Conservation (phyloP, 2,113 vertebrate genomes). For the Seriola aureovittata region DNA sequence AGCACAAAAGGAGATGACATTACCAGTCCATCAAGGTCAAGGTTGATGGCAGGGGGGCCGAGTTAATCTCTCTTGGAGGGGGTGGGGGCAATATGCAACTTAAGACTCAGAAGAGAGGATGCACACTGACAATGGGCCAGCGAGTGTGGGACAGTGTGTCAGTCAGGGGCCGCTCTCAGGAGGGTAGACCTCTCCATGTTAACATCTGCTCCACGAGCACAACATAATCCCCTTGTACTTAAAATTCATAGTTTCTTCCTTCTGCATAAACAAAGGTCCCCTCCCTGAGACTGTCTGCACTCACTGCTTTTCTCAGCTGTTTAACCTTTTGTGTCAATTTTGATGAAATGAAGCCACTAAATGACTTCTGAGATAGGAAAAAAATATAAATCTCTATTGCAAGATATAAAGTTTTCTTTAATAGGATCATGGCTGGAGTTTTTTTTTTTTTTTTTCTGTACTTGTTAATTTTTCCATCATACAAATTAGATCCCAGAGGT, state of each 20-base stretch:
- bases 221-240: conserved; percentile 65
- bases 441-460: background rate
- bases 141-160: conserved; percentile 56
- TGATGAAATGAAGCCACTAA: background rate
- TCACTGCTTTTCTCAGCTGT: background rate
- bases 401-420: background rate
- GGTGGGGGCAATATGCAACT: conserved; percentile 40
- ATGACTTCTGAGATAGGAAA: background rate
- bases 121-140: conserved; percentile 66
- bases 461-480: background rate
- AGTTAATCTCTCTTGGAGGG: conserved; percentile 55
- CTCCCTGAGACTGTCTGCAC: background rate
- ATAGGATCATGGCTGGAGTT: background rate
- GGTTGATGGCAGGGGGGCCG: conserved; percentile 35
- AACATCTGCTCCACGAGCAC: conserved; percentile 74
- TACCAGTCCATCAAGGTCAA: conserved; percentile 76
- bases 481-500: background rate
- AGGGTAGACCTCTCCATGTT: conserved; percentile 65
- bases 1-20: conserved; percentile 71
- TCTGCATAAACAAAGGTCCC: conserved; percentile 21
- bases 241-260: conserved; percentile 53
- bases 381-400: background rate
- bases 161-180: conserved; percentile 59
- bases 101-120: conserved; percentile 64
- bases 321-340: background rate